Evolutionary conservation across 2,888 invertebrate species (phyloP), one percentile per base, ranked within the genome.

Genomic region (Acanthococcus lagerstroemiae): DNA sequence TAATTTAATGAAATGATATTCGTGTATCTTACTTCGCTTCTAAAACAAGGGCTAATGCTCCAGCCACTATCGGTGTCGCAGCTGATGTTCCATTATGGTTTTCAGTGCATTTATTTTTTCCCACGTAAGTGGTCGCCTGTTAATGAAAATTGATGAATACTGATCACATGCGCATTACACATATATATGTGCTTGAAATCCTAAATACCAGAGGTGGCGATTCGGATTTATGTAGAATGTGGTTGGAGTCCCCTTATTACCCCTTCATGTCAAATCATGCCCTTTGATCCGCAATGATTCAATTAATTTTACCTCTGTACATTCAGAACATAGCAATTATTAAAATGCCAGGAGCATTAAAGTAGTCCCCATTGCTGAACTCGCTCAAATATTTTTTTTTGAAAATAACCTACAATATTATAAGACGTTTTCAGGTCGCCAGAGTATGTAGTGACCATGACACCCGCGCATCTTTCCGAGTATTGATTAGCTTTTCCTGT

Each of bases 71-170:
- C 27, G 94, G 94, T 15, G 94, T 93, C 0, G 94, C 90, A 2
- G 94, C 95, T 0, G 94, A 94, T 2, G 95, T 95, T 48, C 95
- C 95, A 0, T 93, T 90, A 75, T 95, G 94, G 68, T 83, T 83
- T 37, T 85, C 82, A 0, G 95, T 95, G 76, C 95, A 95, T 45
- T 83, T 80, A 74, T 90, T 85, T 55, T 84, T 82, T 9, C 52
- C 52, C 7, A 93, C 80, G 76, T 95, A 94, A 0, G 93, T 90
- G 9, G 92, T 93, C 3, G 87, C 84, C 92, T 93, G 75, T 55
- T 74, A 75, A 37, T 15, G 12, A n/a, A 37, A 37, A n/a, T 37
- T 37, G n/a, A n/a, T 37, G n/a, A 37, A 37, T 37, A 37, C 37
- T 15, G 2, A 9, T 3, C 37, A 3, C 3, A 37, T 3, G 3